These are phyloP conservation scores for Catagonus wagneri DNA, from an alignment of 2,113 vertebrate species.

Conservation along the genomic window DNA sequence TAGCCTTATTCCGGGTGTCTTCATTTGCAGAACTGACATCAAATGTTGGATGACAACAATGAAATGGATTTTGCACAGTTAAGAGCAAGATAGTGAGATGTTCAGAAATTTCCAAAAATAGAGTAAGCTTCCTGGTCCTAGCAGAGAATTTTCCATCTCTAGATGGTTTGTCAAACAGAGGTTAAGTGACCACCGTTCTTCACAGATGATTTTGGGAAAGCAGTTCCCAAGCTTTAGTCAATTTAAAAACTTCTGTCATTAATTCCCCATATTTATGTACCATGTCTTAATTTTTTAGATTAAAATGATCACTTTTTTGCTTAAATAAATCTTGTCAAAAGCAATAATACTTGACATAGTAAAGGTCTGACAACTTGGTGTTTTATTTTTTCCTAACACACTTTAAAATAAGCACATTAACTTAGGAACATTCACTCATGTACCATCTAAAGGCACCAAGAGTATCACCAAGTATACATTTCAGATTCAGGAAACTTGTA, in stretches of 20 bases:
- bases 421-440: not conserved
- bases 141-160: not conserved
- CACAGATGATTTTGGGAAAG: not conserved
- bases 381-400: not conserved
- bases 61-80: not conserved
- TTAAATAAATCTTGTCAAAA: not conserved
- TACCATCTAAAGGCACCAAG: not conserved
- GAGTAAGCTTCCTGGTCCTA: not conserved
- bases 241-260: not conserved
- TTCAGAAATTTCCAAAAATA: not conserved
- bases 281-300: slow-evolving; percentile 4
- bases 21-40: not conserved
- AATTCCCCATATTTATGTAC: not conserved
- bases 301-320: not conserved
- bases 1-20: not conserved
- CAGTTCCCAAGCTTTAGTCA: not conserved
- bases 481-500: not conserved
- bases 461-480: not conserved
- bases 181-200: not conserved
- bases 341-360: not conserved
- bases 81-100: not conserved
- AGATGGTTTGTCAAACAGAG: not conserved
- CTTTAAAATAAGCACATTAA: slow-evolving; percentile 6
- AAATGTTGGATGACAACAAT: not conserved
- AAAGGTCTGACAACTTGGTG: not conserved